Conservation (phyloP, 2,797 vertebrate genomes). For the Acipenser oxyrinchus region DNA sequence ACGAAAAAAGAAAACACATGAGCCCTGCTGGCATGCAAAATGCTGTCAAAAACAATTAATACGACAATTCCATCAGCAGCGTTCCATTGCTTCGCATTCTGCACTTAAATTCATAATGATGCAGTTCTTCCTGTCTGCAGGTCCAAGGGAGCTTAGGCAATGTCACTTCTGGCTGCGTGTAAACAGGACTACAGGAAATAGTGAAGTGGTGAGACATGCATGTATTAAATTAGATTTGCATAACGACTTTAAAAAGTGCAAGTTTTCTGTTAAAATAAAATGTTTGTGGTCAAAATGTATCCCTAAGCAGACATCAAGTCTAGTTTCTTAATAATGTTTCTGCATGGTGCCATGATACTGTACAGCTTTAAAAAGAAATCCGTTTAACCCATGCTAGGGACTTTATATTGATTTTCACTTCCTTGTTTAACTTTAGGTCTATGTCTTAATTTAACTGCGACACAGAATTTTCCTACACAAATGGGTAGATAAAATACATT, state of each 20-base stretch:
- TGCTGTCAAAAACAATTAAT: slow-evolving; percentile 37
- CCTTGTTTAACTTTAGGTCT: slow-evolving; percentile 32
- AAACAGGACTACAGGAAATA: slow-evolving; percentile 34
- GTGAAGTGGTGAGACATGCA: slow-evolving; percentile 36
- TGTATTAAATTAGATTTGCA: slow-evolving; percentile 32
- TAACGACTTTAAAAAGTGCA: too few relatives aligned
- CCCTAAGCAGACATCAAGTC: too few relatives aligned
- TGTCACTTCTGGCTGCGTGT: neutral
- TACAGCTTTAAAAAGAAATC: too few relatives aligned
- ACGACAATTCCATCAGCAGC: slow-evolving; percentile 11
- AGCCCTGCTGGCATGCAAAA: slow-evolving; percentile 36
- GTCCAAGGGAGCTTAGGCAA: neutral
- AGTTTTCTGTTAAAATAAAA: too few relatives aligned
- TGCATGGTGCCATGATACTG: too few relatives aligned
- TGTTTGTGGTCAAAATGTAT: too few relatives aligned
- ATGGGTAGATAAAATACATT: too few relatives aligned
- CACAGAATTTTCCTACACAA: too few relatives aligned
- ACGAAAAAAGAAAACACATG: slow-evolving; percentile 16
- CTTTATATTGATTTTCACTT: slow-evolving; percentile 1
- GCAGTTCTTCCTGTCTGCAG: neutral
- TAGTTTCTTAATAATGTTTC: too few relatives aligned
- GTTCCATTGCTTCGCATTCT: neutral
- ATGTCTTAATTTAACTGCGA: too few relatives aligned
- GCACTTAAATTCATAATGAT: neutral
- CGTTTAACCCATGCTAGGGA: too few relatives aligned